Evolutionary conservation across 2,888 invertebrate genomes (phyloP).

Genomic region (Colostygia pectinataria): DNA sequence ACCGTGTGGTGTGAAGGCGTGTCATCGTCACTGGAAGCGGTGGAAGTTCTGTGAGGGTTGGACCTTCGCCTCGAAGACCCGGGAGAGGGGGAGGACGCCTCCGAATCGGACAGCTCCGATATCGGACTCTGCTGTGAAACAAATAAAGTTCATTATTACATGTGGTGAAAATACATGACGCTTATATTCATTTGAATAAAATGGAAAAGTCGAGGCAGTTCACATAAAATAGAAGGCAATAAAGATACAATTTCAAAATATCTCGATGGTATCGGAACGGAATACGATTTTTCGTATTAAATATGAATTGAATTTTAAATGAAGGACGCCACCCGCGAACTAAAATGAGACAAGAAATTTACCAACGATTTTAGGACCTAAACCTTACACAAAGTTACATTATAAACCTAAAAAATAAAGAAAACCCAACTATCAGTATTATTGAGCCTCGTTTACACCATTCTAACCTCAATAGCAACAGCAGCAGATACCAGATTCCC

Average conservation of each 20-base stretch:
- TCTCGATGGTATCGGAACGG: too few species aligned
- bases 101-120: constrained; percentile 85
- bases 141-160: constrained; percentile 7
- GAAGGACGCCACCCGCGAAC: background rate
- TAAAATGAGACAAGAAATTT: too few species aligned
- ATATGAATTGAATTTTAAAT: background rate
- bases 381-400: too few species aligned
- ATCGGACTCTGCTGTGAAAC: constrained; percentile 69
- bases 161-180: background rate
- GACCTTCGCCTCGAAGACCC: constrained; percentile 57
- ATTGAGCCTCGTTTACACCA: too few species aligned
- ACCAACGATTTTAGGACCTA: too few species aligned
- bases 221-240: too few species aligned
- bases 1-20: constrained; percentile 59
- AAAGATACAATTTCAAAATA: too few species aligned
- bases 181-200: too few species aligned
- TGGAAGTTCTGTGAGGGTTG: constrained; percentile 62
- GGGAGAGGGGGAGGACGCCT: constrained; percentile 68
- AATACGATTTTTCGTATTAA: too few species aligned
- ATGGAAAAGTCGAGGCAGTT: too few species aligned
- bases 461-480: constrained; percentile 39
- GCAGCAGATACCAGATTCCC: constrained; percentile 50
- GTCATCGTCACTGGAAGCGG: constrained; percentile 73
- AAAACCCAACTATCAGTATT: too few species aligned
- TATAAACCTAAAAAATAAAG: too few species aligned